phyloP scores from a whole-genome alignment of 1,140 invertebrate genomes.

The Nasonia vitripennis region DNA sequence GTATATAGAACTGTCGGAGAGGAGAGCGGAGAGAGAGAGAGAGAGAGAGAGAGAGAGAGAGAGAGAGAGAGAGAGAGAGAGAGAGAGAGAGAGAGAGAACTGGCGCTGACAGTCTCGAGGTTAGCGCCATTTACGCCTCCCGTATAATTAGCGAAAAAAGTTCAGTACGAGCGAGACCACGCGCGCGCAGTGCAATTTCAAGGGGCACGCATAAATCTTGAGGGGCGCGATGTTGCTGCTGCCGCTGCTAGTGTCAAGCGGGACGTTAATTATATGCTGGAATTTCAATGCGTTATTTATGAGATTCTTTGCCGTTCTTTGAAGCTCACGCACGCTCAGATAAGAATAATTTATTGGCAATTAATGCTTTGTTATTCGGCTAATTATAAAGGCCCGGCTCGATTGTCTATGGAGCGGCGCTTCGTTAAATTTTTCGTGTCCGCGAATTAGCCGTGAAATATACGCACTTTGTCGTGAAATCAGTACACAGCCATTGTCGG shows the following conservation, averaged over 20 bases:
- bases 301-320: slow-evolving; percentile 14
- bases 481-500: not conserved
- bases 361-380: slow-evolving; percentile 31
- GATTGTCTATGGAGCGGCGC: not conserved
- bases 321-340: not conserved
- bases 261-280: slow-evolving; percentile 45
- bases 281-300: slow-evolving; percentile 50
- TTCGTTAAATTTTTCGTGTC: not conserved
- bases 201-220: slow-evolving; percentile 36
- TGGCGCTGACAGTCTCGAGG: slow-evolving; percentile 28
- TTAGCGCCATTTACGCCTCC: not conserved
- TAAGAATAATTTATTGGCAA: slow-evolving; percentile 44
- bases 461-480: not conserved
- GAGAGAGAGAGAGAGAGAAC: not conserved
- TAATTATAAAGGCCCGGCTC: not conserved
- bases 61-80: too few species aligned
- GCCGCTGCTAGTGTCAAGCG: slow-evolving; percentile 8
- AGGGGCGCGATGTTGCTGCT: not conserved
- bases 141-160: slow-evolving; percentile 48
- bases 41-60: too few species aligned
- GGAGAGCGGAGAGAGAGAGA: not conserved
- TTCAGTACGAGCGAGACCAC: slow-evolving; percentile 3
- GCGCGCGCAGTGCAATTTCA: slow-evolving; percentile 25
- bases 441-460: not conserved
- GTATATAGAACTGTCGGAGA: not conserved